Evolutionary conservation across 2,113 vertebrate species (phyloP).

Genomic region (Lycaon pictus): DNA sequence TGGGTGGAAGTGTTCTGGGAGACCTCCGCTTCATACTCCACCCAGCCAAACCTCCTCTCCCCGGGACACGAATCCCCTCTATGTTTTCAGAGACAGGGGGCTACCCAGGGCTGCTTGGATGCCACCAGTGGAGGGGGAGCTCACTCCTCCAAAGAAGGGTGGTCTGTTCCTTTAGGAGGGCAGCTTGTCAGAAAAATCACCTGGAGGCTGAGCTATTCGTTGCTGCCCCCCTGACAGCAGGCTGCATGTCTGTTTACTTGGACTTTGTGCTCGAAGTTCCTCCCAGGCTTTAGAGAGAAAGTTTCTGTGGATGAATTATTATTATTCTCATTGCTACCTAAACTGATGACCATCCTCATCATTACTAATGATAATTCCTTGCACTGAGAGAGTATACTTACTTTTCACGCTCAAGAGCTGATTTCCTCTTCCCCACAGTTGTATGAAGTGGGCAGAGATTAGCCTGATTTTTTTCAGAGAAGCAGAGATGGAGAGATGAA

Average conservation of each 20-base stretch:
- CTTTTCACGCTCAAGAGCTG: background rate
- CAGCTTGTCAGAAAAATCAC: background rate
- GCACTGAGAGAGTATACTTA: background rate
- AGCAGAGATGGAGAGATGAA: background rate
- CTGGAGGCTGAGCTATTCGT: too few species aligned
- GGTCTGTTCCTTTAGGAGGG: background rate
- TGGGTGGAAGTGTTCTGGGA: background rate
- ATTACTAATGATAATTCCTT: background rate
- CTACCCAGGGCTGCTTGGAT: background rate
- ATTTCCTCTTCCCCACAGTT: background rate
- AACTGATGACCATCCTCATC: accelerated
- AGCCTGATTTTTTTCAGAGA: background rate
- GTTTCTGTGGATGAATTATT: background rate
- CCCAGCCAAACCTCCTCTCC: background rate
- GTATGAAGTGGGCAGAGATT: background rate
- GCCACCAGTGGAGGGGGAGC: background rate
- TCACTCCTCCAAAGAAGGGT: background rate
- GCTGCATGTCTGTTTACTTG: background rate
- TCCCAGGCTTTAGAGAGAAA: background rate
- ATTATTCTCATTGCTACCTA: background rate
- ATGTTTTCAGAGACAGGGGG: background rate
- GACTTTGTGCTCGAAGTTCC: background rate
- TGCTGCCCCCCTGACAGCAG: too few species aligned
- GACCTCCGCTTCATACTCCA: background rate
- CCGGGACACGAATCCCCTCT: background rate